Conservation (phyloP, 2,113 vertebrate genomes). For the Hyperopisus bebe region DNA sequence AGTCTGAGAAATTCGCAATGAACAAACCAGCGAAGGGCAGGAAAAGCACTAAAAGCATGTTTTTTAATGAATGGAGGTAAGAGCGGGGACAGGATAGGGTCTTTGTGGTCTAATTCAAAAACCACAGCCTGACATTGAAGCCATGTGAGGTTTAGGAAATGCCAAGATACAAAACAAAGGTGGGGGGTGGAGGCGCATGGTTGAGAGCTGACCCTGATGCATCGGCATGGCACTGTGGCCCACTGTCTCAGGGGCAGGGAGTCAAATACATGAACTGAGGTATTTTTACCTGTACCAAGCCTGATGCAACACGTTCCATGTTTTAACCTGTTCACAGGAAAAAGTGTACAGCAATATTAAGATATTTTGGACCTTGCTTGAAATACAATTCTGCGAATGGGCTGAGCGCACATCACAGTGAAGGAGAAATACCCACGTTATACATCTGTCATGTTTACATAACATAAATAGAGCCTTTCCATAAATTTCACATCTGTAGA, state of each 20-base stretch:
- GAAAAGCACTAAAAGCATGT: not conserved
- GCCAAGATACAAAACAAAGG: not conserved
- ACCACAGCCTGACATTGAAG: not conserved
- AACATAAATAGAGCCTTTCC: not conserved
- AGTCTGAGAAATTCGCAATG: not conserved
- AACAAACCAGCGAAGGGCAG: not conserved
- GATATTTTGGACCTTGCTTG: not conserved
- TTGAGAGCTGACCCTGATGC: not conserved
- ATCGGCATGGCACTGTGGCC: not conserved
- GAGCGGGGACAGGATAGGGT: not conserved
- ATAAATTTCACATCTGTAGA: not conserved
- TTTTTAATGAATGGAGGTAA: not conserved
- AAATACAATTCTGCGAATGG: not conserved
- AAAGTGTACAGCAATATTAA: not conserved
- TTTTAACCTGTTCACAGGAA: not conserved
- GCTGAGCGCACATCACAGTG: not conserved
- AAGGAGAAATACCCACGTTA: not conserved
- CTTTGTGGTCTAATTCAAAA: not conserved
- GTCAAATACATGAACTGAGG: not conserved
- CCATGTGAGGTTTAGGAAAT: not conserved
- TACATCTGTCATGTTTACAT: not conserved
- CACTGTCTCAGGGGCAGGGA: not conserved
- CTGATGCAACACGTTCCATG: not conserved
- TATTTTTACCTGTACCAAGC: not conserved
- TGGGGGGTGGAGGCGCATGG: not conserved